Evolutionary conservation across 2,888 invertebrate species (phyloP).

Genomic region (Drosophila birchii): DNA sequence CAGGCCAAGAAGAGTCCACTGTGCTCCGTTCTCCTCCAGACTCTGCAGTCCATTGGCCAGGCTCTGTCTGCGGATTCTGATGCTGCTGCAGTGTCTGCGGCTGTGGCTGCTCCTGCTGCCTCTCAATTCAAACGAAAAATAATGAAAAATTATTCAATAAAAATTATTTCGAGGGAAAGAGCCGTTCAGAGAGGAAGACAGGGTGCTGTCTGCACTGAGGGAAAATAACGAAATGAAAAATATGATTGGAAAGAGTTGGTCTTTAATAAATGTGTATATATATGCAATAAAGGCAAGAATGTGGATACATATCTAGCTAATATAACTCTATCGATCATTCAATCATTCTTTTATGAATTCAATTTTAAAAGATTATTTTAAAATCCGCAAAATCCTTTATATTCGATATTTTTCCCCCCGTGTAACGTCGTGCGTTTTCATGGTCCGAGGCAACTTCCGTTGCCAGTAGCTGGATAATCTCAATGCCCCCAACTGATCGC

Average conservation of each 20-base stretch:
- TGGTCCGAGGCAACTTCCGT: slow-evolving; percentile 70
- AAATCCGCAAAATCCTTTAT: not conserved
- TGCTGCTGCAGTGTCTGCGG: slow-evolving; percentile 36
- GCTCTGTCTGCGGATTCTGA: slow-evolving; percentile 40
- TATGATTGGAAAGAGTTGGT: no score
- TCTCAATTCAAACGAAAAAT: slow-evolving; percentile 80
- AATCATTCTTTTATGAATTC: no score
- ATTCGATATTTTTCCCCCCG: slow-evolving; percentile 8
- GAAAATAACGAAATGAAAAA: not conserved
- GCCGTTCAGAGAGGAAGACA: slow-evolving; percentile 12
- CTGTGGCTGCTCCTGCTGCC: slow-evolving; percentile 62
- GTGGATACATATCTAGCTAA: no score
- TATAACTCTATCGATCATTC: no score
- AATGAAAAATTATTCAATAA: slow-evolving; percentile 85
- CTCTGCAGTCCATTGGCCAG: slow-evolving; percentile 31
- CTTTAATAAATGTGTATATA: no score
- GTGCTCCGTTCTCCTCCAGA: slow-evolving; percentile 14
- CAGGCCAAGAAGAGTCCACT: slow-evolving; percentile 19
- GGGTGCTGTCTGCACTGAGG: slow-evolving; percentile 18
- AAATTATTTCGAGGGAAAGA: slow-evolving; percentile 77
- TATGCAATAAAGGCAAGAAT: no score
- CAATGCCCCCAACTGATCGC: slow-evolving; percentile 83
- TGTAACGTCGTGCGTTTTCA: slow-evolving; percentile 64
- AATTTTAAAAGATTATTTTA: not conserved
- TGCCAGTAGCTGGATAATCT: slow-evolving; percentile 81